Evolutionary conservation across 53 echinoderm and acorn worm species (phyloP), one percentile per base, ranked within the genome.

Genomic region (Glandiceps talaboti): DNA sequence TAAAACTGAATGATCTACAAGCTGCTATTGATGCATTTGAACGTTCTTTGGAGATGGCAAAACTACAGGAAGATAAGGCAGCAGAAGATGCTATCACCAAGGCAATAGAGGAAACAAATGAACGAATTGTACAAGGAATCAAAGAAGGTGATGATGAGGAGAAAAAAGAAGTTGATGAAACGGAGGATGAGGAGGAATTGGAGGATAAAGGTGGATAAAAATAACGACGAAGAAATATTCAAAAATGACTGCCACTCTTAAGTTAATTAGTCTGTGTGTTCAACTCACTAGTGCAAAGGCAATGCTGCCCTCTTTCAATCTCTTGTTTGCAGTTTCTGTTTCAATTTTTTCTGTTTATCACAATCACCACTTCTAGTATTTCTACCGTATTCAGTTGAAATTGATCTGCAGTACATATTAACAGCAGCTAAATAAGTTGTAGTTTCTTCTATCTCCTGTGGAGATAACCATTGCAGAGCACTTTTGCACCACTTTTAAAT

Each of bases 21-120:
- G 99, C 93, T 33, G 99, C 99, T 27, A 99, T 99, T 29, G 99
- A 99, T 73, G 91, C 91, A 28, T 99, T 99, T 77, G 99, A 99
- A 82, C 87, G 99, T 1, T 88, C 99, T n/a, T 88, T 89, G 0
- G 99, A 99, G 88, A 97, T 94, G 99, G 94, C 99, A 25, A 99
- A 91, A 73, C 84, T 99, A 0, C 99, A 99, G 80, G 93, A 94
- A 28, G 99, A 99, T 29, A 88, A 91, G 73, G 91, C 99, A 28
- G 97, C 97, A 14, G 91, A 99, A 83, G 83, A 83, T 33, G 99
- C 99, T 73, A 99, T 99, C 84, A 79, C 91, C 77, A 94, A 88
- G 79, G 99, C 99, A 31, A 74, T 99, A 82, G 99, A 99, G 33
- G 99, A 99, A 77, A 89, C 94, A 45, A 99, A 99, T 79, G 88